Conservation (phyloP, 2,888 invertebrate genomes). For the Thecophora atra region DNA sequence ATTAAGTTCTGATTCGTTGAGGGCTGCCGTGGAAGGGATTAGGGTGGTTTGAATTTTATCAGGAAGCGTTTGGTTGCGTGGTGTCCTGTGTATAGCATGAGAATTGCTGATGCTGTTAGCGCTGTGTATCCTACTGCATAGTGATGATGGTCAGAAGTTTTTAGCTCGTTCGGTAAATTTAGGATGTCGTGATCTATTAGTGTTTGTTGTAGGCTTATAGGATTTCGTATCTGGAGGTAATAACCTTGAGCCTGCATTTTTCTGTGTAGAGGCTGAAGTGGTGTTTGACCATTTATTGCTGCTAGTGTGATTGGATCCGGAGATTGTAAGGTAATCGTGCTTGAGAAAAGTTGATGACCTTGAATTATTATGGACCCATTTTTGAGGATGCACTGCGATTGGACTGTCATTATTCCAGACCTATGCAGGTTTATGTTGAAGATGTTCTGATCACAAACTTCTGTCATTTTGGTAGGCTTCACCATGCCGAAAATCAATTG, state of each 20-base stretch:
- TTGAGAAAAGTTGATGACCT: not conserved
- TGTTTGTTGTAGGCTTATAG: not conserved
- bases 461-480: not conserved
- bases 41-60: not conserved
- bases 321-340: not conserved
- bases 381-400: not conserved
- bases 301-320: not conserved
- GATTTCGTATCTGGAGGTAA: not conserved
- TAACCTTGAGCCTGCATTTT: not conserved
- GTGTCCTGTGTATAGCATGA: not conserved
- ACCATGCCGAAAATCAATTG: not conserved
- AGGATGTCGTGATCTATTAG: not conserved
- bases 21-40: not conserved
- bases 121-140: not conserved
- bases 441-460: not conserved
- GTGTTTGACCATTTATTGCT: not conserved
- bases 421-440: constrained; percentile 6
- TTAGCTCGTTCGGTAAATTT: not conserved
- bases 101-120: not conserved
- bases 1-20: too few relatives aligned
- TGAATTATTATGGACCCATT: not conserved
- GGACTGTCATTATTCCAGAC: not conserved
- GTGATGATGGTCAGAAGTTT: not conserved
- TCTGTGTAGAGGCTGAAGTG: not conserved
- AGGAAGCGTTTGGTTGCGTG: not conserved